Evolutionary conservation across 53 echinoderm and acorn worm genomes (phyloP).

Genomic region (Apostichopus leukothele): DNA sequence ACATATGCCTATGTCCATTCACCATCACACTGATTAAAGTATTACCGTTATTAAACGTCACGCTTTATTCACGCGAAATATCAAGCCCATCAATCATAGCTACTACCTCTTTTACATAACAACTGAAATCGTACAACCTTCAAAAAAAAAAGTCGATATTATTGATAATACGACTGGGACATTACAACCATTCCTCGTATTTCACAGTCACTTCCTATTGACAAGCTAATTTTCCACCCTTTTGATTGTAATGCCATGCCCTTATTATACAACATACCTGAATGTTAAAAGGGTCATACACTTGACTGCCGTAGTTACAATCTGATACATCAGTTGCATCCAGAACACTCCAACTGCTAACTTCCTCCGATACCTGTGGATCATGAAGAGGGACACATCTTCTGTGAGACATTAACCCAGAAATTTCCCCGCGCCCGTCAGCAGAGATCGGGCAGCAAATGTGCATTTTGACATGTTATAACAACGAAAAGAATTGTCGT

Average conservation of each 20-base stretch:
- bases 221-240: not conserved
- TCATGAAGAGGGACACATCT: not conserved
- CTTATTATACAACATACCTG: slow-evolving; percentile 18
- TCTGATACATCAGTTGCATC: slow-evolving; percentile 16
- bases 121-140: too few relatives aligned
- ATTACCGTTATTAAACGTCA: too few relatives aligned
- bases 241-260: not conserved
- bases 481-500: slow-evolving; percentile 9
- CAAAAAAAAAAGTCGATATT: not conserved
- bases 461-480: slow-evolving; percentile 13
- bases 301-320: slow-evolving; percentile 1
- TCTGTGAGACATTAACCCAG: slow-evolving; percentile 34
- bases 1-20: too few relatives aligned
- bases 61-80: too few relatives aligned
- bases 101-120: not conserved
- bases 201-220: not conserved
- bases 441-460: slow-evolving; percentile 9
- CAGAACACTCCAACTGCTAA: slow-evolving; percentile 19
- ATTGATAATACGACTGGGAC: not conserved
- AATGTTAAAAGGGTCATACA: slow-evolving; percentile 36
- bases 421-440: not conserved
- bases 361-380: not conserved
- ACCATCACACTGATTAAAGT: too few relatives aligned
- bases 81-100: too few relatives aligned
- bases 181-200: not conserved